These are phyloP conservation scores for Dryadula phaetusa DNA, from an alignment of 2,888 invertebrate species.

Conservation along the genomic window DNA sequence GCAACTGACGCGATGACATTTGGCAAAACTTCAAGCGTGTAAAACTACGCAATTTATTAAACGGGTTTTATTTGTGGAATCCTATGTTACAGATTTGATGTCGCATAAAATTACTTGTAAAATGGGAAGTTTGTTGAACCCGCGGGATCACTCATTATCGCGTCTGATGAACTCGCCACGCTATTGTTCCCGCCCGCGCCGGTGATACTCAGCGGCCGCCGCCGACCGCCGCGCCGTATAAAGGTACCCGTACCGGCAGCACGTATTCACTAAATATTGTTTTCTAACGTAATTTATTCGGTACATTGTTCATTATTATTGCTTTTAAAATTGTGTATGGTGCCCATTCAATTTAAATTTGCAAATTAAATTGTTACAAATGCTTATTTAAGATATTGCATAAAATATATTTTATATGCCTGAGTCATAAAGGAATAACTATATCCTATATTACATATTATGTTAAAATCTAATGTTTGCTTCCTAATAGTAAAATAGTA, in stretches of 20 bases:
- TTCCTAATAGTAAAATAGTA: neutral
- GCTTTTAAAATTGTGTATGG: neutral
- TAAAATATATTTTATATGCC: neutral
- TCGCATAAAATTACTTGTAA: constrained; percentile 67
- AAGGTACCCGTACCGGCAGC: constrained; percentile 48
- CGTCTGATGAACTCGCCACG: constrained; percentile 77
- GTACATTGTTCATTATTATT: constrained; percentile 4
- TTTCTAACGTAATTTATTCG: constrained; percentile 27
- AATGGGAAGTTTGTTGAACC: constrained; percentile 80
- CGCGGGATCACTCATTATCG: constrained; percentile 79
- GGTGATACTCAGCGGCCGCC: constrained; percentile 55
- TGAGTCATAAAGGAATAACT: neutral
- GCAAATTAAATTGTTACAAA: neutral
- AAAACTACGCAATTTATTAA: constrained; percentile 58
- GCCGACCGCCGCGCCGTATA: constrained; percentile 53
- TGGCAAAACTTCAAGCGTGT: constrained; percentile 60
- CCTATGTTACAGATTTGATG: constrained; percentile 62
- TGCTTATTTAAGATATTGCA: neutral
- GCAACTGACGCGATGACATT: constrained; percentile 47
- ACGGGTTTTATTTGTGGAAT: constrained; percentile 51
- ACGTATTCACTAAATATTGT: constrained; percentile 36
- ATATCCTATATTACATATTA: neutral
- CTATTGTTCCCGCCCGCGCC: constrained; percentile 68
- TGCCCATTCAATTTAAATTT: neutral
- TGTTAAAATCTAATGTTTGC: neutral